Evolutionary conservation across 2,888 invertebrate genomes (phyloP).

Genomic region (Hipparchia sbordonii): DNA sequence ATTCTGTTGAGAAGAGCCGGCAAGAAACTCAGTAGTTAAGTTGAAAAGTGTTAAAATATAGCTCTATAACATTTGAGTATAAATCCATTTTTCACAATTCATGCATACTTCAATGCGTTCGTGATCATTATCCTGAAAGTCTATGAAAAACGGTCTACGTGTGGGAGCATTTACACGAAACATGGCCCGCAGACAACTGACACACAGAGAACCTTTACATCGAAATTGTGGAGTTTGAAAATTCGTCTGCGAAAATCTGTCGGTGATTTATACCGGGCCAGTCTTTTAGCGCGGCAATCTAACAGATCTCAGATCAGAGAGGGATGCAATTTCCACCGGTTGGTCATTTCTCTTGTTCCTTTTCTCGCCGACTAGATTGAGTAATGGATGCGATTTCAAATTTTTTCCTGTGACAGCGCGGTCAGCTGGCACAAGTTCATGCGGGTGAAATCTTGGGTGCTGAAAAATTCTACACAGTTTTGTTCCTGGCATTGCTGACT

Average conservation of each 20-base stretch:
- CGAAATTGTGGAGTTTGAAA: slow-evolving; percentile 73
- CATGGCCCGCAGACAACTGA: slow-evolving; percentile 1
- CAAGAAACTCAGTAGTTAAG: too few relatives aligned
- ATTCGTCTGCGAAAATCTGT: slow-evolving; percentile 38
- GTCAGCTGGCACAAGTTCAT: not conserved
- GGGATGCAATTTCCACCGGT: slow-evolving; percentile 18
- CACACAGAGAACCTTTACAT: slow-evolving; percentile 59
- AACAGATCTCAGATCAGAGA: not conserved
- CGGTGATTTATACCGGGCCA: slow-evolving; percentile 41
- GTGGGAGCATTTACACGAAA: not conserved
- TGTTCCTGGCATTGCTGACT: not conserved
- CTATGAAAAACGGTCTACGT: too few relatives aligned
- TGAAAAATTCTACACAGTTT: not conserved
- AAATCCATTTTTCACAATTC: too few relatives aligned
- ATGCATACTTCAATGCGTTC: too few relatives aligned
- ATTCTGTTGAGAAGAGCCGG: too few relatives aligned
- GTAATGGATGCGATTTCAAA: slow-evolving; percentile 18
- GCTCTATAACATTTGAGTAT: too few relatives aligned
- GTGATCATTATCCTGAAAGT: too few relatives aligned
- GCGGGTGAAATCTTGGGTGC: not conserved
- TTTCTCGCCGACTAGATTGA: slow-evolving; percentile 2
- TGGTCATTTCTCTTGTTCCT: slow-evolving; percentile 9
- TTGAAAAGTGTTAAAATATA: too few relatives aligned
- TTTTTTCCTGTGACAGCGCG: not conserved
- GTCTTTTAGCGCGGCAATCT: slow-evolving; percentile 18